These are phyloP conservation scores for Ennomos fuscantarius DNA, from an alignment of 2,888 invertebrate genomes.

Conservation along the genomic window DNA sequence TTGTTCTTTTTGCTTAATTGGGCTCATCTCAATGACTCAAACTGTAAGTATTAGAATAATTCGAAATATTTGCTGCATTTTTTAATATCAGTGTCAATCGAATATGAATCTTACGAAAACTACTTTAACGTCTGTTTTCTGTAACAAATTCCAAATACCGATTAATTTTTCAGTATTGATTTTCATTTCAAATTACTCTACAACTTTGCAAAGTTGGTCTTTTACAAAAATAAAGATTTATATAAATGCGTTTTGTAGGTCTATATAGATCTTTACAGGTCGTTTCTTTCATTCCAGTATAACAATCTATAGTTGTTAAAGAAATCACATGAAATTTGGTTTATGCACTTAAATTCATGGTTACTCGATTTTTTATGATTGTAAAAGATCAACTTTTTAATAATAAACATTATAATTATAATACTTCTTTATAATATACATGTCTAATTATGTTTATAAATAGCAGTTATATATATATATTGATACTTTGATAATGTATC, in stretches of 20 bases:
- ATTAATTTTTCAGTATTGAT: too few species aligned
- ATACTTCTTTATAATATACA: conserved; percentile 8
- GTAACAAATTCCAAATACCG: too few species aligned
- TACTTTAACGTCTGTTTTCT: too few species aligned
- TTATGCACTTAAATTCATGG: background rate
- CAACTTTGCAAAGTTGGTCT: conserved; percentile 1
- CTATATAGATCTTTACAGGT: too few species aligned
- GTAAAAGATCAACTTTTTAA: conserved; percentile 6
- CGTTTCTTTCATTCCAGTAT: too few species aligned
- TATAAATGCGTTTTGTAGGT: too few species aligned
- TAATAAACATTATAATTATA: conserved; percentile 1
- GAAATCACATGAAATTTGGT: background rate
- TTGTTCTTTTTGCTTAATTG: too few species aligned
- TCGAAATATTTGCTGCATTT: background rate
- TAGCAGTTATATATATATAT: conserved; percentile 1
- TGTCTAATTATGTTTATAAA: conserved; percentile 10
- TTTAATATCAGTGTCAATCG: too few species aligned
- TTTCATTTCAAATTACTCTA: conserved; percentile 10
- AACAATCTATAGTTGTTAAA: too few species aligned
- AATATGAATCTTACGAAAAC: too few species aligned
- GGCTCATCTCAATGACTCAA: too few species aligned
- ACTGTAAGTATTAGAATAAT: conserved; percentile 9
- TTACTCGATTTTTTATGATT: background rate
- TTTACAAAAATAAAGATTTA: background rate
- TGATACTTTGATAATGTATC: conserved; percentile 2